phyloP scores from a whole-genome alignment of 1,140 invertebrate genomes.

The Drosophila kepulauana region DNA sequence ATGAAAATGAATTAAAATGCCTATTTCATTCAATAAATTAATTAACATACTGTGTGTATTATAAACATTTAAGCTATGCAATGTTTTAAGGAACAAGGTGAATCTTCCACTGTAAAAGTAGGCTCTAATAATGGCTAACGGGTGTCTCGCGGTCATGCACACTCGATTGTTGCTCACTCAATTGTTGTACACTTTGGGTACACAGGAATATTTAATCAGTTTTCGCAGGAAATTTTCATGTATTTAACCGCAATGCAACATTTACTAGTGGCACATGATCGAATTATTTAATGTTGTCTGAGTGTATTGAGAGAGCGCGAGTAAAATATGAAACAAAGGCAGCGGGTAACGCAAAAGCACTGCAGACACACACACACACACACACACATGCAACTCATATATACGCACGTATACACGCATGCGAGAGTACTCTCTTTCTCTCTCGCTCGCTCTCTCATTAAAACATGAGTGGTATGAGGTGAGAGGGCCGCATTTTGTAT shows the following conservation, averaged over 20 bases:
- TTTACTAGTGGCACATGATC: conserved; percentile 63
- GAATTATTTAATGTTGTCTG: conserved; percentile 48
- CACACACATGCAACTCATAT: conserved; percentile 12
- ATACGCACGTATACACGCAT: conserved; percentile 20
- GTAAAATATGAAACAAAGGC: conserved; percentile 63
- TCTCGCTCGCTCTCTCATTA: conserved; percentile 9
- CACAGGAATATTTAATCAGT: conserved; percentile 31
- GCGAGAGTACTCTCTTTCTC: conserved; percentile 1
- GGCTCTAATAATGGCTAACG: too few relatives aligned
- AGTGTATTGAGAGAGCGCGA: conserved; percentile 18
- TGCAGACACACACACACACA: conserved; percentile 51
- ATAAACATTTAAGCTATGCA: too few relatives aligned
- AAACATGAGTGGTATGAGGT: conserved; percentile 27
- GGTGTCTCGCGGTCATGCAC: too few relatives aligned
- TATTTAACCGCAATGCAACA: conserved; percentile 29
- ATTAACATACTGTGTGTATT: too few relatives aligned
- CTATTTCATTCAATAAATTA: too few relatives aligned
- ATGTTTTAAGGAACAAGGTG: too few relatives aligned
- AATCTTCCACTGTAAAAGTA: too few relatives aligned
- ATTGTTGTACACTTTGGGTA: background rate
- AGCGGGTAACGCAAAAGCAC: conserved; percentile 68
- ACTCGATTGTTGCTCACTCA: background rate
- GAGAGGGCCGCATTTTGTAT: conserved; percentile 9
- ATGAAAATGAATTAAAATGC: too few relatives aligned
- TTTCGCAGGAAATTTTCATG: conserved; percentile 18